Base-by-base conservation (phyloP, 2,797 vertebrate genomes). In the Falco naumanni region DNA sequence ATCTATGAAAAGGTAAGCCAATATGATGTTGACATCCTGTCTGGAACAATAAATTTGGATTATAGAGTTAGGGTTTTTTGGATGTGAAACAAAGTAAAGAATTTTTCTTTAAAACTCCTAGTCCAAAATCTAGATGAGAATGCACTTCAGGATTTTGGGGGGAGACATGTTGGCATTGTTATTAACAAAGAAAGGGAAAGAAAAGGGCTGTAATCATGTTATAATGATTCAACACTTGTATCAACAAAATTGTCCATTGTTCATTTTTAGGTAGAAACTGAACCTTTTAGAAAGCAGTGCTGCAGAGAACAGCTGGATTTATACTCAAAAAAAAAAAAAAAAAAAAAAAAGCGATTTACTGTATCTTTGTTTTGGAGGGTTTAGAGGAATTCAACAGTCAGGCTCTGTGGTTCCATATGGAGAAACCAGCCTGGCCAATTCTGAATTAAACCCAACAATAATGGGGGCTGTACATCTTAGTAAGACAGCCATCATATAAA, bases 301-400 rank as follows among this genome's bases (percentile, higher is more conserved):
- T 83, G 50, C 57, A 90, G n/a, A 81, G 91, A 94, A 75, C 65
- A 96, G 53, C 39, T 96, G 89, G 64, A 80, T 95, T 94, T 87
- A 53, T 85, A 89, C 31, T 90, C 48, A 84, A 78, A 93, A 11
- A 11, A 0, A 45, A 89, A 89, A 34, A 34, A 34, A 34, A n/a
- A n/a, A 94, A 90, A 89, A 9, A 72, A 90, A 93, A 85, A 6
- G 50, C 94, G 95, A 96, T 96, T 95, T 95, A 94, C 60, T 95
- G 61, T 95, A 76, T 95, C 79, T 96, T 96, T 96, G 54, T 95
- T 95, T 96, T 96, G 91, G 92, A 96, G 53, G 6, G 31, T 72
- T 83, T 83, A 81, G 50, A 92, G 86, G 87, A 95, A 95, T 91
- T 95, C 79, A 86, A 60, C 3, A 7, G 76, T 50, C 60, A 89